A percentile compares a stretch with the other conserved stretches of the same genome.
phyloP scores from a whole-genome alignment of 2,797 vertebrate species.

The Lacerta bilineata region DNA sequence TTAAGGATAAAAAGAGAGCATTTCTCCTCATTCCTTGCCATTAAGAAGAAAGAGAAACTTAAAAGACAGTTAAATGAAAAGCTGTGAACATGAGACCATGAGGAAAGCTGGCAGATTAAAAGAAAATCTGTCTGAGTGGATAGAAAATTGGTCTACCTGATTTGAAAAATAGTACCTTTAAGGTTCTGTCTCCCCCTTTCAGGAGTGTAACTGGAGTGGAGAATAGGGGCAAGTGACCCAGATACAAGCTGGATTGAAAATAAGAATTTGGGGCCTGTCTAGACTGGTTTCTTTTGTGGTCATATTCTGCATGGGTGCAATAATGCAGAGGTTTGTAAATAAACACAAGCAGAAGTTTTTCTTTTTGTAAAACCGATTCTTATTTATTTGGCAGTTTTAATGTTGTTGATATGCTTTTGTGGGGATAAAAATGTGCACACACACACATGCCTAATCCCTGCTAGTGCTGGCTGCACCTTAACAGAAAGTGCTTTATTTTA shows the following conservation, averaged over 20 bases:
- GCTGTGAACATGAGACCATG: slow-evolving; percentile 10
- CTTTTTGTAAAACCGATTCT: no score
- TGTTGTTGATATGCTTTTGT: background rate
- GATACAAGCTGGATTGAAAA: background rate
- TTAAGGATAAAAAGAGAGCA: slow-evolving; percentile 52
- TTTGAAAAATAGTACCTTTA: slow-evolving; percentile 19
- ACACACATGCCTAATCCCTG: background rate
- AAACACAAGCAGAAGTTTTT: background rate
- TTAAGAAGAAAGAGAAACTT: slow-evolving; percentile 53
- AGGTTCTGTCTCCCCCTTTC: background rate
- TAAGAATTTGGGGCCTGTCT: background rate
- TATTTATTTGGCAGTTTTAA: no score
- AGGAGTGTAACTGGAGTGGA: background rate
- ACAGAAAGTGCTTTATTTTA: slow-evolving; percentile 3
- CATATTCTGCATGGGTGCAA: background rate
- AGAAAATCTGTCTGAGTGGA: slow-evolving; percentile 36
- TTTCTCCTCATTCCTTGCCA: slow-evolving; percentile 50
- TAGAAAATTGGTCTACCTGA: slow-evolving; percentile 36
- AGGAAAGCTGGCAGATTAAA: slow-evolving; percentile 59
- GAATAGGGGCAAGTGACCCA: background rate
- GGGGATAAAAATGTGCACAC: background rate
- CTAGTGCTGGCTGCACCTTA: background rate
- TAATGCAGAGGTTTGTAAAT: background rate
- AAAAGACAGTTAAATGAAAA: slow-evolving; percentile 34
- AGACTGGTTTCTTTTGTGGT: background rate